These are phyloP conservation scores for Fundulus diaphanus DNA, from an alignment of 2,797 vertebrate species.

Conservation along the genomic window DNA sequence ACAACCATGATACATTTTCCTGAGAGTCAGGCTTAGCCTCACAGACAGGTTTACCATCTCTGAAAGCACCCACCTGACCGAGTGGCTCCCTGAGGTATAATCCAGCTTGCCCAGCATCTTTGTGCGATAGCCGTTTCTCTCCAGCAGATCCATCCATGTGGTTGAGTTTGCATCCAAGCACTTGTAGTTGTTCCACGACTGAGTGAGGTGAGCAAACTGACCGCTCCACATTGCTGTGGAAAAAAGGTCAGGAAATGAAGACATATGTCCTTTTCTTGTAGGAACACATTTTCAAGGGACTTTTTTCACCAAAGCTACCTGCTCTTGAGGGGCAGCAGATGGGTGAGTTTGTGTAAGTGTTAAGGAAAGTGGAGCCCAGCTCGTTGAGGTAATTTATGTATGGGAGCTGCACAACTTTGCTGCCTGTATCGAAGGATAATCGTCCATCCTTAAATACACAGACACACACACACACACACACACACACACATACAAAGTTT, in stretches of 20 bases:
- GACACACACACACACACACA: no score
- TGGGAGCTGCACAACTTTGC: conserved; percentile 87
- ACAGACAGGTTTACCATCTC: background rate
- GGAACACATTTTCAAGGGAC: background rate
- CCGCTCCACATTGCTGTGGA: conserved; percentile 95
- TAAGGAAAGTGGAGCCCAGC: conserved; percentile 87
- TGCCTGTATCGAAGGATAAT: conserved; percentile 88
- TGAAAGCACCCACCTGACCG: conserved; percentile 86
- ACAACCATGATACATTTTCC: background rate
- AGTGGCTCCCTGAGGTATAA: conserved; percentile 92
- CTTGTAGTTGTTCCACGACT: conserved; percentile 98
- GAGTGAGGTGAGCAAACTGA: conserved; percentile 91
- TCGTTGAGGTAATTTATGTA: conserved; percentile 87
- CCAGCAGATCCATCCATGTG: conserved; percentile 94
- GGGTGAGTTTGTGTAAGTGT: conserved; percentile 95
- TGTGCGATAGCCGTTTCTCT: conserved; percentile 85
- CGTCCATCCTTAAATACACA: conserved; percentile 88
- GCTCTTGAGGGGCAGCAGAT: conserved; percentile 98
- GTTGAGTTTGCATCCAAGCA: conserved; percentile 87
- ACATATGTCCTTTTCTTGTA: background rate
- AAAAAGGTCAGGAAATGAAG: background rate
- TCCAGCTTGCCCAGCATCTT: conserved; percentile 92
- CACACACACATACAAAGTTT: background rate
- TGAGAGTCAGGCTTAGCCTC: background rate
- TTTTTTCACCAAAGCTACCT: conserved; percentile 75